A percentile compares a stretch with the other conserved stretches of the same genome.
Conservation (phyloP, 92 coral and sea anemone genomes). For the Zoanthus solanderi region DNA sequence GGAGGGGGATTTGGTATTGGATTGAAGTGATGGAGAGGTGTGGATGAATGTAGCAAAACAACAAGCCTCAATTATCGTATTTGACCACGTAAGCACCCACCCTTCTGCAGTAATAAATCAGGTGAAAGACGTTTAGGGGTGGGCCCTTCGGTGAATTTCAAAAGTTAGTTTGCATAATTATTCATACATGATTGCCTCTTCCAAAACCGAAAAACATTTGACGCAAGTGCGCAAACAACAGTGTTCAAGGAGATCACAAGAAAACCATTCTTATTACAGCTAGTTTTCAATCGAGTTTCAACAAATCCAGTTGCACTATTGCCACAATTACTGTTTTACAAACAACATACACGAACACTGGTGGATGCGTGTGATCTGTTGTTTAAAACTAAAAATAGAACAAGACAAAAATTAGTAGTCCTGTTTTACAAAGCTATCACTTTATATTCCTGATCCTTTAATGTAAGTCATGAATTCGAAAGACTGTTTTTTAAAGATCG, state of each 20-base stretch:
- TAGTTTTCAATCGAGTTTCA: not conserved
- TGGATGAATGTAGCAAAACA: not conserved
- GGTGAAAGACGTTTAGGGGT: no score
- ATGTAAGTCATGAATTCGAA: no score
- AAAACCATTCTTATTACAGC: not conserved
- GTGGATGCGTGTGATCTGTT: not conserved
- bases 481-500: no score
- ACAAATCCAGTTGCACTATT: not conserved
- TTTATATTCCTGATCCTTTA: no score
- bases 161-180: no score
- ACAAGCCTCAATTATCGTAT: no score
- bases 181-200: not conserved
- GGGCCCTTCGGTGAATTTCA: no score
- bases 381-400: not conserved
- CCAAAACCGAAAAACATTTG: not conserved
- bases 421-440: no score
- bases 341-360: constrained; percentile 11
- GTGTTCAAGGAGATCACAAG: not conserved
- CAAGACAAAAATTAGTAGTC: not conserved
- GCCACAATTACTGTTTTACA: constrained; percentile 3
- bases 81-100: no score
- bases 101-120: no score
- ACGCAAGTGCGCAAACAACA: not conserved
- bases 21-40: not conserved
- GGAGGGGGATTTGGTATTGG: no score